Evolutionary conservation across 2,113 vertebrate species (phyloP).

Genomic region (Perca fluviatilis): DNA sequence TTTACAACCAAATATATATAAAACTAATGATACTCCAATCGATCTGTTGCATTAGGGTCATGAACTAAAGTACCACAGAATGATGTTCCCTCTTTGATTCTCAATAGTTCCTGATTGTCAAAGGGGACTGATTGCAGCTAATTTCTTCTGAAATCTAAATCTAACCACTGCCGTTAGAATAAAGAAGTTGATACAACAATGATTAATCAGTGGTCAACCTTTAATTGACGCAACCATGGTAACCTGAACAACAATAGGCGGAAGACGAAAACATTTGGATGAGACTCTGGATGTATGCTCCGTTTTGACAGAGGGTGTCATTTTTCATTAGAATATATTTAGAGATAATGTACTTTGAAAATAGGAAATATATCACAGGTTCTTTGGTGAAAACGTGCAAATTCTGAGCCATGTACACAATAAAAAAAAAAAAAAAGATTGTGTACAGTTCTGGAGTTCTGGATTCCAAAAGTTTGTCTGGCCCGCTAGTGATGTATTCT

Average conservation of each 20-base stretch:
- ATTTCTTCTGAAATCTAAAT: not conserved
- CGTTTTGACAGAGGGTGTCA: not conserved
- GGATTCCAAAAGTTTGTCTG: too few species aligned
- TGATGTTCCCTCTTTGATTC: not conserved
- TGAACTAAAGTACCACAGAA: too few species aligned
- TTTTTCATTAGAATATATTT: not conserved
- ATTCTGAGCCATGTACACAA: too few species aligned
- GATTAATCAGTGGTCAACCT: not conserved
- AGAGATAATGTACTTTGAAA: not conserved
- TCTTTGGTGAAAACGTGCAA: not conserved
- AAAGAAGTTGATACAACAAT: not conserved
- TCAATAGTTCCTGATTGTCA: slow-evolving; percentile 60
- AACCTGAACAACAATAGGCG: not conserved
- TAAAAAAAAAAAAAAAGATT: too few species aligned
- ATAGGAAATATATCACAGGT: not conserved
- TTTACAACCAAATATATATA: too few species aligned
- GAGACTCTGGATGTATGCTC: not conserved
- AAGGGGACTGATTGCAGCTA: slow-evolving; percentile 54
- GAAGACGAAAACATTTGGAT: not conserved
- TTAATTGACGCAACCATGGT: not conserved
- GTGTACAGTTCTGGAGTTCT: too few species aligned
- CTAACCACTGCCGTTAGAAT: not conserved
- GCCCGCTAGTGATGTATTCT: too few species aligned
- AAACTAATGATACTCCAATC: too few species aligned
- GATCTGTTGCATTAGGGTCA: too few species aligned